Evolutionary conservation across 2,888 invertebrate species (phyloP).

Genomic region (Amaurobius ferox): DNA sequence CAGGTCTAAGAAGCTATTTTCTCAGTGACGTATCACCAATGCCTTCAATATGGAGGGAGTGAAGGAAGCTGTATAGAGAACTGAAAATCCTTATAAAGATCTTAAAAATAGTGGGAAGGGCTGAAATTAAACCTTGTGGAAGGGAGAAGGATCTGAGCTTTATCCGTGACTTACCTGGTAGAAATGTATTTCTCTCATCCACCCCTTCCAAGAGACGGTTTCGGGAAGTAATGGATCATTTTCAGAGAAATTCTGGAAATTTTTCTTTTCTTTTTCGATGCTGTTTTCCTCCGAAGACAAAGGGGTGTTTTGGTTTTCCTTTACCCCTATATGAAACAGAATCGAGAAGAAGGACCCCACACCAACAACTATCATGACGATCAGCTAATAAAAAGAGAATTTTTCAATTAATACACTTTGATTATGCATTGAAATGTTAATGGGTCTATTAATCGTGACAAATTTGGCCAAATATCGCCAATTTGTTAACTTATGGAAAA

Average conservation of each 20-base stretch:
- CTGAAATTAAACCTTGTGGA: too few relatives aligned
- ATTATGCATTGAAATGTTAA: too few relatives aligned
- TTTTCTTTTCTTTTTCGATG: not conserved
- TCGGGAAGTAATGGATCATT: slow-evolving; percentile 1
- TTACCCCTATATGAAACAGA: slow-evolving; percentile 75
- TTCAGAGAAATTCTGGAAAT: not conserved
- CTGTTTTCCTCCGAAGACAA: slow-evolving; percentile 26
- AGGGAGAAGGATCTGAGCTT: too few relatives aligned
- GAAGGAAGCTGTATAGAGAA: too few relatives aligned
- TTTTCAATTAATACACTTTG: not conserved
- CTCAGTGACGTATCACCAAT: too few relatives aligned
- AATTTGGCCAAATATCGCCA: too few relatives aligned
- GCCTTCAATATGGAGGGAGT: too few relatives aligned
- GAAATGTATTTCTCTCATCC: slow-evolving; percentile 75
- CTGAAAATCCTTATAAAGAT: too few relatives aligned
- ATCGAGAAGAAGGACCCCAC: slow-evolving; percentile 75
- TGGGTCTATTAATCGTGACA: too few relatives aligned
- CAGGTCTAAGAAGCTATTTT: too few relatives aligned
- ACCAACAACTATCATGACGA: slow-evolving; percentile 75
- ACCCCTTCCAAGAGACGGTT: slow-evolving; percentile 75
- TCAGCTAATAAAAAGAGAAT: slow-evolving; percentile 73
- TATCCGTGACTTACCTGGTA: slow-evolving; percentile 76
- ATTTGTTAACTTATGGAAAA: too few relatives aligned
- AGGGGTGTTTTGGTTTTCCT: slow-evolving; percentile 30
- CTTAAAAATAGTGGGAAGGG: too few relatives aligned